phyloP scores from a whole-genome alignment of 2,797 vertebrate genomes.

The Parambassis ranga region DNA sequence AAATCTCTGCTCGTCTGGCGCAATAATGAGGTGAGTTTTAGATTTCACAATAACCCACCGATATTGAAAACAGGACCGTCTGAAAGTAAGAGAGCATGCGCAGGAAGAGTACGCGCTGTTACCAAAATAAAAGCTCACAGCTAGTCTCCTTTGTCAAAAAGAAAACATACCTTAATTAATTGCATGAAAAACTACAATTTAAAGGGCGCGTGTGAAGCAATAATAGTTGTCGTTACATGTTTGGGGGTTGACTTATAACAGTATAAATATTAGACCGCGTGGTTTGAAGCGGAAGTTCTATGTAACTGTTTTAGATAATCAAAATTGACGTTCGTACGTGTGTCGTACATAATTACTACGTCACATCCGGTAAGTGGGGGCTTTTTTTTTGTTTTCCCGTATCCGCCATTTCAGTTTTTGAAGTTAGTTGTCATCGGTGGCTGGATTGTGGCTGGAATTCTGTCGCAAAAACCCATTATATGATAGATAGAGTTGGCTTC shows the following conservation, averaged over 20 bases:
- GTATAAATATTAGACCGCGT: not conserved
- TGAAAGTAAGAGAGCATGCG: accelerated
- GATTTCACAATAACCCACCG: constrained; percentile 12
- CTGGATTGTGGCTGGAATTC: constrained; percentile 53
- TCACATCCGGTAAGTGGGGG: constrained; percentile 79
- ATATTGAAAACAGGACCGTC: not conserved
- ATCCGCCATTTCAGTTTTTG: constrained; percentile 88
- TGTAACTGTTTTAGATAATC: accelerated
- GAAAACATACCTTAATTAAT: accelerated
- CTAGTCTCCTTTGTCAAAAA: not conserved
- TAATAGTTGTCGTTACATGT: no score
- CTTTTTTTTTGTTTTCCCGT: constrained; percentile 80
- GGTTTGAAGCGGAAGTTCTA: not conserved
- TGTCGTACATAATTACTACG: constrained; percentile 11
- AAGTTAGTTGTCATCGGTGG: constrained; percentile 81
- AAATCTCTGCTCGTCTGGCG: not conserved
- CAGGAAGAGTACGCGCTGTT: not conserved
- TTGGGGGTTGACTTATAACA: no score
- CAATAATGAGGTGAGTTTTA: not conserved
- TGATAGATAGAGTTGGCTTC: not conserved
- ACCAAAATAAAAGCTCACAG: constrained; percentile 9
- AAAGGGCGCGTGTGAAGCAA: no score
- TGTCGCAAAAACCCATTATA: constrained; percentile 4
- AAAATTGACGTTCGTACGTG: not conserved
- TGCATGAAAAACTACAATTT: not conserved